phyloP scores from a whole-genome alignment of 2,888 invertebrate species.

The Leucophenga maculata region DNA sequence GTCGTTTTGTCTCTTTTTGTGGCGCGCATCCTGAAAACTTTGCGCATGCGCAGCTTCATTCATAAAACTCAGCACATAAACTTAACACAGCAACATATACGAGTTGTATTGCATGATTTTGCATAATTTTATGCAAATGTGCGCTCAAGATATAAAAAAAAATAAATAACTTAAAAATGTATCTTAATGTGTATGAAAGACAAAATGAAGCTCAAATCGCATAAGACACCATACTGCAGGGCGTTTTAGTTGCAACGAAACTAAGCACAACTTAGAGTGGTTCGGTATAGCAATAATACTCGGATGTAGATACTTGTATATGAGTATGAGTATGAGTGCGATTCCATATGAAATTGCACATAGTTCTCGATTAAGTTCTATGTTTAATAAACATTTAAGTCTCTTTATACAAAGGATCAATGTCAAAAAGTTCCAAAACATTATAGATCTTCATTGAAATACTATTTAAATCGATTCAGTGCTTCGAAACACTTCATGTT shows the following conservation, averaged over 20 bases:
- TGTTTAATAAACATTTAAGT: no score
- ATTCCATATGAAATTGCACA: neutral
- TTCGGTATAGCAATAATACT: no score
- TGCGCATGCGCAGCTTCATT: constrained; percentile 44
- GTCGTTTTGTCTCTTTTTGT: neutral
- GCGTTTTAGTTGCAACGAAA: neutral
- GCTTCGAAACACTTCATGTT: no score
- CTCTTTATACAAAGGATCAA: no score
- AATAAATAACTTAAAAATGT: neutral
- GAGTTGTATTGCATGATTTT: constrained; percentile 61
- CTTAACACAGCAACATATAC: constrained; percentile 49
- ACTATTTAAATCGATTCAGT: no score
- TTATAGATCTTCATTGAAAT: no score
- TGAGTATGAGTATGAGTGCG: neutral
- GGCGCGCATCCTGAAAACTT: constrained; percentile 20
- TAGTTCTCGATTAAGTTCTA: constrained; percentile 30
- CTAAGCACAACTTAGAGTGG: neutral
- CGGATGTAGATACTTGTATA: neutral
- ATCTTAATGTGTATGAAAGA: no score
- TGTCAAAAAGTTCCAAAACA: no score
- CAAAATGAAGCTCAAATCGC: constrained; percentile 1
- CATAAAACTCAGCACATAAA: constrained; percentile 54
- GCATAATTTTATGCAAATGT: constrained; percentile 63
- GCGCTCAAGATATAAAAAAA: neutral
- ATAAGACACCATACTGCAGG: constrained; percentile 1